phyloP scores from a whole-genome alignment of 2,888 invertebrate genomes.

The Hedychridium roseum region DNA sequence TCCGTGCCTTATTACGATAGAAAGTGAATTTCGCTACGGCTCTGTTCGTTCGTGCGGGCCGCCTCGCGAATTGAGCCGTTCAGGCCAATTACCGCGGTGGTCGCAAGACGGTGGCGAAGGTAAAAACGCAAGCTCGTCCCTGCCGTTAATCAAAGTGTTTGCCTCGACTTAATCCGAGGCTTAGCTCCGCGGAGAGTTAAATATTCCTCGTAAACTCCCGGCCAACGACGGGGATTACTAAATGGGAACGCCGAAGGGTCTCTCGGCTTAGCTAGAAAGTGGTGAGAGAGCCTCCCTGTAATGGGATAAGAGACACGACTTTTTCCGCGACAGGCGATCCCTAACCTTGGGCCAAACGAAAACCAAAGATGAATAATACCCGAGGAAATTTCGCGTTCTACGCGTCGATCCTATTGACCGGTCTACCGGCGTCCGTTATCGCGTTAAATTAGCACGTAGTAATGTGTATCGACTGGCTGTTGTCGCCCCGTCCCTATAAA shows the following conservation, averaged over 20 bases:
- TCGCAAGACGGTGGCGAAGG: slow-evolving; percentile 25
- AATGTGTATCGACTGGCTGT: slow-evolving; percentile 37
- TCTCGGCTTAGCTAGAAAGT: slow-evolving; percentile 42
- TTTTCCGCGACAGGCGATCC: no score
- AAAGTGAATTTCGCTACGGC: no score
- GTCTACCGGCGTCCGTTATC: slow-evolving; percentile 41
- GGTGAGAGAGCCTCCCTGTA: slow-evolving; percentile 45
- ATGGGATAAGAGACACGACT: slow-evolving; percentile 53
- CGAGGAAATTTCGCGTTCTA: no score
- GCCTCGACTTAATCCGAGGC: slow-evolving; percentile 59
- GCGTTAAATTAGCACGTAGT: slow-evolving; percentile 42
- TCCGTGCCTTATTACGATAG: no score
- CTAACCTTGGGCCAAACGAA: no score
- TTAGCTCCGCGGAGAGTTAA: slow-evolving; percentile 60
- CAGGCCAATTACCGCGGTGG: slow-evolving; percentile 30
- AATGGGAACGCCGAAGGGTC: slow-evolving; percentile 47
- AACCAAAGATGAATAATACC: no score
- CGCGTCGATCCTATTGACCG: slow-evolving; percentile 53
- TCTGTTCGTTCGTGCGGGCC: no score
- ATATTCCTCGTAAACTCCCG: slow-evolving; percentile 63
- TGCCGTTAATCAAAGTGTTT: slow-evolving; percentile 61
- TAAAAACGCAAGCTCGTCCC: slow-evolving; percentile 52
- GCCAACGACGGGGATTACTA: slow-evolving; percentile 57
- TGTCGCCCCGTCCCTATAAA: slow-evolving; percentile 4
- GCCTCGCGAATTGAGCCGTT: no score